Percentiles rank a stretch among this genome's conserved stretches.
Conservation (phyloP, 2,888 invertebrate species). For the Drosophila austrosaltans region DNA sequence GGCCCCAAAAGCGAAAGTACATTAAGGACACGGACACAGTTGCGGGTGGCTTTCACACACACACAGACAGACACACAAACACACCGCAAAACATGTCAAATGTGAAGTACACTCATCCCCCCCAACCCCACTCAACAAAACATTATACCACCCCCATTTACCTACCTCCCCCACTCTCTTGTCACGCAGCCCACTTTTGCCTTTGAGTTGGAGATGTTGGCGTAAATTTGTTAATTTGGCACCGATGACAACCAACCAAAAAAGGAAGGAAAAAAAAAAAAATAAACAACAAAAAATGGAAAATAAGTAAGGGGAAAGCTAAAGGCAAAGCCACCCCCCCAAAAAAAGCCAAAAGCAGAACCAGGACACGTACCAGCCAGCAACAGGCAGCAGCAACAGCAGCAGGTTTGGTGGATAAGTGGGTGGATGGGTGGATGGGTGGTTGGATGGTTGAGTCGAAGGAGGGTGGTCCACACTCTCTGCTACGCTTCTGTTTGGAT, state of each 20-base stretch:
- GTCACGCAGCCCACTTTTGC: constrained; percentile 30
- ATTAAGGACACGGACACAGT: constrained; percentile 42
- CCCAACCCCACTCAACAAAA: not conserved
- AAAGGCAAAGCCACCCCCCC: constrained; percentile 28
- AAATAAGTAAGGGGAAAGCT: not conserved
- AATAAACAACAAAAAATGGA: not conserved
- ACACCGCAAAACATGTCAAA: constrained; percentile 68
- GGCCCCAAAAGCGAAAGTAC: constrained; percentile 40
- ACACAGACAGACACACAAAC: constrained; percentile 25
- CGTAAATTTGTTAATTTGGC: constrained; percentile 82
- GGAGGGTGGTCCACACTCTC: constrained; percentile 38
- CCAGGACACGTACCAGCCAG: constrained; percentile 47
- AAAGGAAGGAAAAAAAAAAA: constrained; percentile 2
- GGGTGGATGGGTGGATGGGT: constrained; percentile 33
- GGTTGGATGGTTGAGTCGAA: constrained; percentile 21
- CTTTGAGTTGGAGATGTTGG: constrained; percentile 72
- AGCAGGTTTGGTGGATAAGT: constrained; percentile 19
- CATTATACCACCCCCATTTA: not conserved
- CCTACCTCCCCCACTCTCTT: not conserved
- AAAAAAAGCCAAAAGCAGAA: constrained; percentile 3
- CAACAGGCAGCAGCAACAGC: constrained; percentile 37
- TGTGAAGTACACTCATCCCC: constrained; percentile 49
- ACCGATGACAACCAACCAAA: constrained; percentile 72
- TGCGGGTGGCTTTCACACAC: not conserved
- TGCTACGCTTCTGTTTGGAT: constrained; percentile 20